phyloP scores from a whole-genome alignment of 2,797 vertebrate species.

The Eulemur rubriventer region DNA sequence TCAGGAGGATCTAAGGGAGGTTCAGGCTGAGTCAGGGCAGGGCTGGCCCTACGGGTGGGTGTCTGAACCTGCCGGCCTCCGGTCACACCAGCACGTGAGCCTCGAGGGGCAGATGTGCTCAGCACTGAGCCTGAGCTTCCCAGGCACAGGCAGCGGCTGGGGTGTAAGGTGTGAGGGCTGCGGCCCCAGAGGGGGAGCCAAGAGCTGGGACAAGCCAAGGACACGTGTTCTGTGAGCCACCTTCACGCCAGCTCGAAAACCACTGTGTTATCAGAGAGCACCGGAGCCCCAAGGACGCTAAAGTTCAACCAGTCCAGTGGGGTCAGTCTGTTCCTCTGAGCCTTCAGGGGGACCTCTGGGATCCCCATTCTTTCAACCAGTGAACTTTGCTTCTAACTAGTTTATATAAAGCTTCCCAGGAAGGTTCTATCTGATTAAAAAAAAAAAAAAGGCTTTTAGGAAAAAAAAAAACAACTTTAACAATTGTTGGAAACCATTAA shows the following conservation, averaged over 20 bases:
- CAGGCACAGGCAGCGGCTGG: background rate
- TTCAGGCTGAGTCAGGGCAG: background rate
- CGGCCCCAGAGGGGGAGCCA: background rate
- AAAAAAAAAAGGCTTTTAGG: background rate
- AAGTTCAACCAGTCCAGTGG: no score
- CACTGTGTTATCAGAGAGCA: background rate
- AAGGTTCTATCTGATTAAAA: background rate
- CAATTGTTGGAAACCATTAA: background rate
- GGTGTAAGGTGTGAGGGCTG: no score
- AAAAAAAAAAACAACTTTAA: background rate
- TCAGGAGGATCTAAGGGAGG: accelerated
- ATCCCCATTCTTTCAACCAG: background rate
- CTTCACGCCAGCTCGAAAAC: background rate
- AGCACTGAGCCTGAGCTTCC: background rate
- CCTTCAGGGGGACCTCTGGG: background rate
- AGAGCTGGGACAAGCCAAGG: background rate
- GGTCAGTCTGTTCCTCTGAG: background rate
- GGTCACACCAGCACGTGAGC: background rate
- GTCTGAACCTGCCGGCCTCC: background rate
- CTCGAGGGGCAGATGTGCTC: accelerated
- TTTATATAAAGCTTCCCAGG: background rate
- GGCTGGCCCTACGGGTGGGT: no score
- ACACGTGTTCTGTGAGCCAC: background rate
- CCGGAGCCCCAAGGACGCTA: background rate
- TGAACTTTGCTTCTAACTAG: background rate